Evolutionary conservation across 1,140 invertebrate species (phyloP), one percentile per base, ranked within the genome.

Genomic region (Camponotus vicinus): DNA sequence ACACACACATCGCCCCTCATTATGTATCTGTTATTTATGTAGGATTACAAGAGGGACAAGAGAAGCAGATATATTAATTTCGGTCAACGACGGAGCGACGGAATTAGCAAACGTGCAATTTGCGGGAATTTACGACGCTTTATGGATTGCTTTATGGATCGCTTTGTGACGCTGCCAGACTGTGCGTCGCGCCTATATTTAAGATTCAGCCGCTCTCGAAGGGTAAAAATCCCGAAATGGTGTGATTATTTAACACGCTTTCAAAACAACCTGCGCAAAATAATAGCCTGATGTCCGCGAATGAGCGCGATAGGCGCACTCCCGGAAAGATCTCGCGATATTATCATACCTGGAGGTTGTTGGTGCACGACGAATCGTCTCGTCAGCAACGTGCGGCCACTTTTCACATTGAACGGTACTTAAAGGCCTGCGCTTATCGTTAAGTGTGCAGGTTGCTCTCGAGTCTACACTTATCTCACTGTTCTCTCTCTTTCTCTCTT

Each of bases 391-490:
- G 57, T 27, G 70, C 70, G 59, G 80, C 80, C 80, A 76, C 80
- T 84, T 84, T 84, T 84, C 80, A 76, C 80, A 76, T 84, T 84
- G 80, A 84, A 84, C 80, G 80, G 70, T 84, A 84, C 80, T 84
- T 84, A 84, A 76, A 84, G 57, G 69, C 55, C 67, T 42, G 69
- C 80, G 80, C 80, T 76, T 84, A 84, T 84, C 80, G 85, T 57
- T 70, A 83, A 86, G 78, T 66, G 83, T 78, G 78, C 83, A 85
- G 59, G 71, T 85, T 85, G 73, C 84, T 87, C 80, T 75, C 79
- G 55, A 84, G 79, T 37, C 32, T 70, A 69, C 80, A 83, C 55
- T 83, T 83, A 83, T 21, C 80, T 63, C 80, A 34, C 70, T 52
- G 0, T 55, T 42, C 64, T 49, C 8, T 32, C 45, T 34, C 70